phyloP scores from a whole-genome alignment of 2,888 invertebrate genomes.

The Helobdella robusta region DNA sequence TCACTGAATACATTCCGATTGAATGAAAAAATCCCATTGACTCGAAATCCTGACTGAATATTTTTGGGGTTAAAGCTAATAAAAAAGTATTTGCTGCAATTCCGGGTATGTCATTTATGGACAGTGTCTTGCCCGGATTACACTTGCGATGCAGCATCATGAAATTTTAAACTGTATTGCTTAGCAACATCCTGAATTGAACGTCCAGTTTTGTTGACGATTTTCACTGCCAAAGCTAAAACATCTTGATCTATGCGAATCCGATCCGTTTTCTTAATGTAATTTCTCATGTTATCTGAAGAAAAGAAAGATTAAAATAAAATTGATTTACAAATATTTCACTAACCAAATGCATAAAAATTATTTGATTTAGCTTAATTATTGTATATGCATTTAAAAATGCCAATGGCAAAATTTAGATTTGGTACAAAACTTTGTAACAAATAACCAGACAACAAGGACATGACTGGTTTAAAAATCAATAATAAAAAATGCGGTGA shows the following conservation, averaged over 20 bases:
- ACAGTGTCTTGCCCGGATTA: background rate
- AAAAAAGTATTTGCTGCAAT: background rate
- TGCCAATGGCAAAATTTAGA: background rate
- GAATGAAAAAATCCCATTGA: background rate
- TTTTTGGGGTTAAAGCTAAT: background rate
- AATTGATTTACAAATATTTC: background rate
- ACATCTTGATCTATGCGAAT: background rate
- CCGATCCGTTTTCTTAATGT: background rate
- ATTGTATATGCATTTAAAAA: background rate
- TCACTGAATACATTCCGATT: background rate
- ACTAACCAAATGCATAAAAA: background rate
- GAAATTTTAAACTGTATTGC: too few species aligned
- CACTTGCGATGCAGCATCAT: too few species aligned
- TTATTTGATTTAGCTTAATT: background rate
- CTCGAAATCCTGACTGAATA: background rate
- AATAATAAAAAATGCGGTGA: background rate
- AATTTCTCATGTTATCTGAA: background rate
- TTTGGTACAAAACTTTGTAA: background rate
- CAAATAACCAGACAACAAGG: background rate
- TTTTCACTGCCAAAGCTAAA: too few species aligned
- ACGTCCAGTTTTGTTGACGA: too few species aligned
- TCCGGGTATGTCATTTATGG: background rate
- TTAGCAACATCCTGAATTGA: too few species aligned
- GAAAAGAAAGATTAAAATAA: background rate
- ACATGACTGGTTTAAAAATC: background rate